Evolutionary conservation across 2,797 vertebrate genomes (phyloP), one percentile per base, ranked within the genome.

Genomic region (Melanotaenia maccullochi): DNA sequence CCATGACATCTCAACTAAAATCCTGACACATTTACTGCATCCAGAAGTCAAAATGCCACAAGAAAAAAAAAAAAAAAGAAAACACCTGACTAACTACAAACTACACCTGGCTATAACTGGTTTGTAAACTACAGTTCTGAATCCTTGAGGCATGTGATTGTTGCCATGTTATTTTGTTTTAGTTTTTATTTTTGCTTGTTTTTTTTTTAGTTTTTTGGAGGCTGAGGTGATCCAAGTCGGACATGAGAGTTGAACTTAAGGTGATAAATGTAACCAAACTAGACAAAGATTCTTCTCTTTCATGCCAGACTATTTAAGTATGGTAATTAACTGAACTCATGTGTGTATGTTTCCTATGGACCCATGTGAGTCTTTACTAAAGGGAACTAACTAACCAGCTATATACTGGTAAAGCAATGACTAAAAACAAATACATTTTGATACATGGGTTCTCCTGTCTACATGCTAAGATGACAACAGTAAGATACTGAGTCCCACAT

Each of bases 1-100:
- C 12, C 9, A 54, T 65, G 56, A 74, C 74, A 65, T 52, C 42
- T 32, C 30, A 75, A 57, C 47, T 16, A 65, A 24, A 60, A 14
- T 51, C 6, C 47, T 44, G 42, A 20, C 42, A 20, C 4, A 51
- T 51, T 7, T 22, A 11, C 47, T 14, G 12, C 24, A 9, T 56
- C 16, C 14, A 32, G 14, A 56, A 16, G 13, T 30, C 14, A 56
- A 32, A 14, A 18, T 9, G 3, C 32, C 7, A 42, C 3, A 42
- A 18, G 36, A 24, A 40, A 40, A 30, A 30, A 30, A 30, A 30
- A 8, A 24, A 6, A 51, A 12, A n/a, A 1, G 1, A n/a, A 20
- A 20, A 44, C 5, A 7, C 44, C 49, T 9, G n/a, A 25, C 9
- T 14, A 28, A 49, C 20, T 12, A 54, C 51, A 25, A 25, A 14